These are phyloP conservation scores for Galbula dea DNA, from an alignment of 2,113 vertebrate species.

Conservation along the genomic window DNA sequence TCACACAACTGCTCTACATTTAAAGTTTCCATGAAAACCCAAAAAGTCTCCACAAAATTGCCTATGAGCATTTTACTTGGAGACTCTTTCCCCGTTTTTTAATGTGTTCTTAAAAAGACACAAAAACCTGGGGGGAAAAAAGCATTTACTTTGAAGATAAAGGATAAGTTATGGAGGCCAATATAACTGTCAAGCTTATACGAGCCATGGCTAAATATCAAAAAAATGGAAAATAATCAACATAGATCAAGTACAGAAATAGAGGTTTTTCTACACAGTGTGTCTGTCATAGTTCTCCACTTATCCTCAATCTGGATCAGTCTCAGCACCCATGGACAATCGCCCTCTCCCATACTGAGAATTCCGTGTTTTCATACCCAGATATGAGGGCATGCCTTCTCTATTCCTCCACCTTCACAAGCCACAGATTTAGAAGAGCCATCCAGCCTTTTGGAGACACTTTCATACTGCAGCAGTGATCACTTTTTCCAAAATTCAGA, in stretches of 20 bases:
- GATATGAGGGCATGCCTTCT: not conserved
- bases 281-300: not conserved
- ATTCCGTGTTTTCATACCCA: not conserved
- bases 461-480: not conserved
- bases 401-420: not conserved
- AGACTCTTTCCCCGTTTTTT: not conserved
- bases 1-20: not conserved
- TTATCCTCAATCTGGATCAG: not conserved
- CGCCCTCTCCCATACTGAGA: not conserved
- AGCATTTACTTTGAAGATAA: not conserved
- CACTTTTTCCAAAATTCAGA: not conserved
- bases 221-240: not conserved
- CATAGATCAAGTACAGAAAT: not conserved
- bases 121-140: not conserved
- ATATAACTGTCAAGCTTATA: not conserved
- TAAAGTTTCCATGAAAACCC: not conserved
- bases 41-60: not conserved
- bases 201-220: not conserved
- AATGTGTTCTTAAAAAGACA: not conserved
- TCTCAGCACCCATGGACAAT: not conserved
- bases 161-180: not conserved
- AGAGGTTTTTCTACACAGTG: not conserved
- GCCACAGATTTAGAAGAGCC: not conserved
- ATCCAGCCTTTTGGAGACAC: not conserved
- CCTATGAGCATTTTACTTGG: not conserved